A percentile compares a stretch with the other conserved stretches of the same genome.
Evolutionary conservation across 1,140 invertebrate genomes (phyloP).

Genomic region (Psilanteris sp.): DNA sequence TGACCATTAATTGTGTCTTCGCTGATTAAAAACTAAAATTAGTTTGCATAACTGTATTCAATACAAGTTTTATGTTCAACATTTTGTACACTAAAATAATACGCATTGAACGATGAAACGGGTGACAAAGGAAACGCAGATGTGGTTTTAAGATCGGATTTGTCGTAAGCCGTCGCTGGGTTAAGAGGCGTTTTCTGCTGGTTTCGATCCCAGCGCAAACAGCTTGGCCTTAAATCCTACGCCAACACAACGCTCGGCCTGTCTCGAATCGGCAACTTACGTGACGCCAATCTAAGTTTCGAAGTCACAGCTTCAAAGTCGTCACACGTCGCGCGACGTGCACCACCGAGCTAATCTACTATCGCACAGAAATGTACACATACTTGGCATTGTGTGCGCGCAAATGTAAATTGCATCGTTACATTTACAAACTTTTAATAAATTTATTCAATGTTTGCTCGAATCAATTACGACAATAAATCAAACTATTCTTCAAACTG

Average conservation of each 20-base stretch:
- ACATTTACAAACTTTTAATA: slow-evolving; percentile 35
- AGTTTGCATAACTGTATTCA: too few species aligned
- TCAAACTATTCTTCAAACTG: too few species aligned
- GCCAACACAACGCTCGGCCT: slow-evolving; percentile 33
- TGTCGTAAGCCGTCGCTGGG: slow-evolving; percentile 25
- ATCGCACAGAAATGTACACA: slow-evolving; percentile 28
- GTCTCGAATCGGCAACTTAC: slow-evolving; percentile 49
- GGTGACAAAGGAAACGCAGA: slow-evolving; percentile 29
- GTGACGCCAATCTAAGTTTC: slow-evolving; percentile 67
- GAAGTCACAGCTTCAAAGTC: slow-evolving; percentile 57
- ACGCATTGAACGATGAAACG: neutral
- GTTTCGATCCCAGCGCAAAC: slow-evolving; percentile 47
- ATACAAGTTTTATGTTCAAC: too few species aligned
- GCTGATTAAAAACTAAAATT: too few species aligned
- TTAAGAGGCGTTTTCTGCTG: slow-evolving; percentile 43
- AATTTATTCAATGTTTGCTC: slow-evolving; percentile 39
- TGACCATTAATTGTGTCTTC: too few species aligned
- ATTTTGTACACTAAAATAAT: neutral
- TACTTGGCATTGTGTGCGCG: slow-evolving; percentile 35
- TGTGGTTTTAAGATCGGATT: slow-evolving; percentile 46
- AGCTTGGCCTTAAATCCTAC: slow-evolving; percentile 50
- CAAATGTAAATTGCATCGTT: slow-evolving; percentile 34
- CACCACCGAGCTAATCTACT: slow-evolving; percentile 56
- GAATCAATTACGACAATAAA: too few species aligned
- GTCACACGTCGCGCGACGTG: slow-evolving; percentile 54